phyloP scores from a whole-genome alignment of 2,888 invertebrate species.

The Rutpela maculata region DNA sequence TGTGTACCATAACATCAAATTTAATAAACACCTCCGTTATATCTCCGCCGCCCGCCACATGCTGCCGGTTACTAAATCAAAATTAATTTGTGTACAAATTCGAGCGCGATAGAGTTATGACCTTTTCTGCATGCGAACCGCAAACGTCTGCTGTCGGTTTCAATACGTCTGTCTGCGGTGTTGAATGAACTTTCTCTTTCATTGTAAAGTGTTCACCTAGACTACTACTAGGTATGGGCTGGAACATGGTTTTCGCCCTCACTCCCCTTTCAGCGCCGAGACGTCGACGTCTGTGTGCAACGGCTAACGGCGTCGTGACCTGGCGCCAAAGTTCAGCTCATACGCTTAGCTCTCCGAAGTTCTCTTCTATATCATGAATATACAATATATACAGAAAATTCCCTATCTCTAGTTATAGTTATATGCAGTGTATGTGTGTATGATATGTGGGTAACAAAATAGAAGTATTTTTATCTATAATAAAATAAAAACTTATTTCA shows the following conservation, averaged over 20 bases:
- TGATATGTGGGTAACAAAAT: neutral
- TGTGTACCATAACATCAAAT: neutral
- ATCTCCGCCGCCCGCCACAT: neutral
- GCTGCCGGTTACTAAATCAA: conserved; percentile 9
- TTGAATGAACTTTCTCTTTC: conserved; percentile 42
- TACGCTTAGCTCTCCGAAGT: conserved; percentile 4
- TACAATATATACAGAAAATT: conserved; percentile 11
- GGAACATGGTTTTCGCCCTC: conserved; percentile 30
- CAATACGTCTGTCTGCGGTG: conserved; percentile 40
- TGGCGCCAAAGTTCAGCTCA: conserved; percentile 59
- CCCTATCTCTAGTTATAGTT: neutral
- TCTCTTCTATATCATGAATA: conserved; percentile 15
- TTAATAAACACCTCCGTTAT: conserved; percentile 4
- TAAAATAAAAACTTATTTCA: neutral
- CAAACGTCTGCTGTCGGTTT: conserved; percentile 36
- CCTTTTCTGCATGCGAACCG: conserved; percentile 31
- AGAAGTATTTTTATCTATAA: no score
- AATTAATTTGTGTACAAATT: conserved; percentile 22
- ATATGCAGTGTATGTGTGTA: neutral
- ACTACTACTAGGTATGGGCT: conserved; percentile 18
- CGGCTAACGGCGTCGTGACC: conserved; percentile 62
- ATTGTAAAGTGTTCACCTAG: conserved; percentile 32
- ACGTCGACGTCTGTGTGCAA: conserved; percentile 54
- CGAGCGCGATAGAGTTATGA: conserved; percentile 18
- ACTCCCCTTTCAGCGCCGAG: conserved; percentile 55